Evolutionary conservation across 92 coral and sea anemone genomes (phyloP).

Genomic region (Phenganax stokvisi): DNA sequence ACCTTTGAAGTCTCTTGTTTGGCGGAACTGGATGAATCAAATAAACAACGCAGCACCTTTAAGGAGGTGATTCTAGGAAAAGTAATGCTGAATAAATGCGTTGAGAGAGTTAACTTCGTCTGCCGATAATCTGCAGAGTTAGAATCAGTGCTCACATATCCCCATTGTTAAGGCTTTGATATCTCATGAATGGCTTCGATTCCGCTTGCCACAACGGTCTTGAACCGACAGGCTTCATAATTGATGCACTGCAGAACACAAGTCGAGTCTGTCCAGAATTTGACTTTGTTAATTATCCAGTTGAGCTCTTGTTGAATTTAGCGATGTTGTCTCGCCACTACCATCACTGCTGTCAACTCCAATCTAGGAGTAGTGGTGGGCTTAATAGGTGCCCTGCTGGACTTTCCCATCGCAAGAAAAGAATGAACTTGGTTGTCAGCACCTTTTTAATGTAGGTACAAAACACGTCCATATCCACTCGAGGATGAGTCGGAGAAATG

Average conservation of each 20-base stretch:
- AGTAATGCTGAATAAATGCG: not conserved
- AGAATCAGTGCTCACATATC: not conserved
- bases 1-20: not conserved
- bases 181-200: not conserved
- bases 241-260: not conserved
- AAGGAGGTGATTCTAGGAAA: not conserved
- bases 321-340: not conserved
- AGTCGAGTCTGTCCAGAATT: slow-evolving; percentile 13
- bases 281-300: not conserved
- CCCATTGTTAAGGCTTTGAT: not conserved
- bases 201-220: slow-evolving; percentile 1
- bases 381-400: not conserved
- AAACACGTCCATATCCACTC: slow-evolving; percentile 15
- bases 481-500: slow-evolving; percentile 36
- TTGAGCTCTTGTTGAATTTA: not conserved
- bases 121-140: slow-evolving; percentile 6
- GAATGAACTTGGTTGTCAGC: not conserved
- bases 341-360: slow-evolving; percentile 19
- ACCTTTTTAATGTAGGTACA: slow-evolving; percentile 2
- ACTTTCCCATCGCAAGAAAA: slow-evolving; percentile 8
- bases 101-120: not conserved
- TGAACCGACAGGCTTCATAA: not conserved
- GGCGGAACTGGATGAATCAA: not conserved
- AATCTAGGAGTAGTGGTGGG: slow-evolving; percentile 12
- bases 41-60: not conserved